Evolutionary conservation across 2,113 vertebrate species (phyloP).

Genomic region (Azemiops feae): DNA sequence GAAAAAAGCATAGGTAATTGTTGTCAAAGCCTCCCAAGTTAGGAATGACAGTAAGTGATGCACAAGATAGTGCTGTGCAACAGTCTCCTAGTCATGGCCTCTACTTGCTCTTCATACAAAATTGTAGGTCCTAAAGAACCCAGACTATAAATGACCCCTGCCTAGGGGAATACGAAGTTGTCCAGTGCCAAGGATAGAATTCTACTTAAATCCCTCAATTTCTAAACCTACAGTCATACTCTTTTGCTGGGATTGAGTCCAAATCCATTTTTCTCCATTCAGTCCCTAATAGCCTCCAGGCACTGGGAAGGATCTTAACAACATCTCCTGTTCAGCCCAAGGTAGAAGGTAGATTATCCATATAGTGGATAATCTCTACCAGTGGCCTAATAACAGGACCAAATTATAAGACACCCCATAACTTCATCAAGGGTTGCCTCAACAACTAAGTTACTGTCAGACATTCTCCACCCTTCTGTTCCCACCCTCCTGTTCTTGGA

Average conservation of each 20-base stretch:
- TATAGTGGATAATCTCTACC: neutral
- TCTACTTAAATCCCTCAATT: neutral
- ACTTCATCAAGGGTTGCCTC: neutral
- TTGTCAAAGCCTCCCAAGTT: neutral
- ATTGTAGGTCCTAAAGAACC: neutral
- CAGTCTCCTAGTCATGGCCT: neutral
- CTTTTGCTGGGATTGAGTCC: neutral
- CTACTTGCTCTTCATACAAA: neutral
- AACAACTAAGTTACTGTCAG: neutral
- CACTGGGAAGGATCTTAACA: neutral
- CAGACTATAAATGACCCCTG: neutral
- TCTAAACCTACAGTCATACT: neutral
- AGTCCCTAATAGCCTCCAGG: neutral
- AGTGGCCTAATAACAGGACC: neutral
- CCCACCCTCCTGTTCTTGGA: neutral
- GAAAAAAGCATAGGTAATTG: neutral
- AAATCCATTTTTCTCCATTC: neutral
- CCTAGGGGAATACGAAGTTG: neutral
- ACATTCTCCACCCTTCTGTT: neutral
- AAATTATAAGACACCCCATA: neutral
- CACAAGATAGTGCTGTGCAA: neutral
- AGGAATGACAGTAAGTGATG: neutral
- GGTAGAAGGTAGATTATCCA: neutral
- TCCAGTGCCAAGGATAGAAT: neutral
- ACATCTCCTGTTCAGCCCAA: neutral